Conservation (phyloP, 2,888 invertebrate species). For the Sarcophaga subvicina region DNA sequence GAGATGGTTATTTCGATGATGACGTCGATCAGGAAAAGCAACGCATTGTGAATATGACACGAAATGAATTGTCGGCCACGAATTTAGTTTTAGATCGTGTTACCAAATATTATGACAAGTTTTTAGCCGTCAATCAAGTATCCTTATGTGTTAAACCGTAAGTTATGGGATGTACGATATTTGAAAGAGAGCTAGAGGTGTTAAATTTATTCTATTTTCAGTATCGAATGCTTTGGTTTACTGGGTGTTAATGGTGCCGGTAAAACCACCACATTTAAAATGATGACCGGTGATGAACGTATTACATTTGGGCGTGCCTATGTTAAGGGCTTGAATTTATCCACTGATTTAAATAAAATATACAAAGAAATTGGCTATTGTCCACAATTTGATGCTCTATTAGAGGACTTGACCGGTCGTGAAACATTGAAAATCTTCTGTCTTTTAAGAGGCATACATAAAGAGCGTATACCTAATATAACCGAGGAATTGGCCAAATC, state of each 20-base stretch:
- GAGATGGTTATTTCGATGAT: slow-evolving; percentile 81
- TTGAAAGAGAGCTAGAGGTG: neutral
- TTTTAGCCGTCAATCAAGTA: slow-evolving; percentile 91
- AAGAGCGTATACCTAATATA: slow-evolving; percentile 76
- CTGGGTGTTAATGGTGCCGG: slow-evolving; percentile 94
- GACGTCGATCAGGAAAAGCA: slow-evolving; percentile 84
- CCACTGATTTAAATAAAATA: slow-evolving; percentile 83
- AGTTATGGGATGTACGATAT: slow-evolving; percentile 61
- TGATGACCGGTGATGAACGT: slow-evolving; percentile 92
- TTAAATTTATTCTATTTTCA: slow-evolving; percentile 39
- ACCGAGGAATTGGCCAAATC: slow-evolving; percentile 81
- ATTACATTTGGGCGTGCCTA: slow-evolving; percentile 88
- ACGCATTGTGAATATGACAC: slow-evolving; percentile 81
- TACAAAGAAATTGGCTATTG: slow-evolving; percentile 87
- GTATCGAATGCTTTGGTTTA: slow-evolving; percentile 91
- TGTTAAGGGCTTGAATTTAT: slow-evolving; percentile 84
- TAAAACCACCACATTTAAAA: slow-evolving; percentile 94
- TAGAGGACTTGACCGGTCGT: slow-evolving; percentile 88
- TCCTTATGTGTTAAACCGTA: slow-evolving; percentile 83
- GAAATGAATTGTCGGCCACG: slow-evolving; percentile 79
- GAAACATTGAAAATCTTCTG: slow-evolving; percentile 87
- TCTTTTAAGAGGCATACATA: slow-evolving; percentile 85
- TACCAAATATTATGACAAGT: slow-evolving; percentile 88
- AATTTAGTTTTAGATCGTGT: slow-evolving; percentile 86
- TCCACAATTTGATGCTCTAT: slow-evolving; percentile 89